Conservation (phyloP, 2,113 vertebrate species). For the Lagopus muta region DNA sequence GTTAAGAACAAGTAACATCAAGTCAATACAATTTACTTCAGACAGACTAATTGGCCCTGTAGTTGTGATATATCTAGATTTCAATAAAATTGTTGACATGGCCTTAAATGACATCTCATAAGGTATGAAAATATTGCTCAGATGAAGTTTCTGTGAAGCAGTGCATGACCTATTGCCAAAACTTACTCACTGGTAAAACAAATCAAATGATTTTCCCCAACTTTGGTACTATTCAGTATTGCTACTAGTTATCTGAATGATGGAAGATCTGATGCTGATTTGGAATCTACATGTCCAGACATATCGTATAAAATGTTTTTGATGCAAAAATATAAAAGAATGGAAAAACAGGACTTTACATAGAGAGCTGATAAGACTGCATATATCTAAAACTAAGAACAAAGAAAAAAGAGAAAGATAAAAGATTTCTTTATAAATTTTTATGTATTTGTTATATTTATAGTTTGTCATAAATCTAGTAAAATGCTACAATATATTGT, state of each 20-base stretch:
- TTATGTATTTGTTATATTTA: background rate
- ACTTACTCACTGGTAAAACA: background rate
- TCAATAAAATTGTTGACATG: background rate
- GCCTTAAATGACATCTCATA: background rate
- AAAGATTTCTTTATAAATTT: background rate
- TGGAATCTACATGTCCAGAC: background rate
- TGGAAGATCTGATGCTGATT: background rate
- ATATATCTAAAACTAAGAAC: background rate
- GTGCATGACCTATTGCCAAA: background rate
- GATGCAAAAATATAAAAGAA: background rate
- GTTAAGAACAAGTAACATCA: background rate
- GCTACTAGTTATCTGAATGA: background rate
- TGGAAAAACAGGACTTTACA: background rate
- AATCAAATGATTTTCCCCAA: background rate
- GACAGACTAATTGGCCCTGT: background rate
- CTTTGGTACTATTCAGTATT: background rate
- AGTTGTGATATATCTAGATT: background rate
- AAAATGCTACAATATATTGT: background rate
- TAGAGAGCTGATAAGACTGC: background rate
- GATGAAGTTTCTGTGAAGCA: background rate
- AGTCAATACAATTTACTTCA: background rate
- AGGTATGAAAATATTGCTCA: background rate
- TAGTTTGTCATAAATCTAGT: background rate
- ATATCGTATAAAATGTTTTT: background rate
- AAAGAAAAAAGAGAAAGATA: background rate